These are phyloP conservation scores for Podarcis cretensis DNA, from an alignment of 2,113 vertebrate species.

Conservation along the genomic window DNA sequence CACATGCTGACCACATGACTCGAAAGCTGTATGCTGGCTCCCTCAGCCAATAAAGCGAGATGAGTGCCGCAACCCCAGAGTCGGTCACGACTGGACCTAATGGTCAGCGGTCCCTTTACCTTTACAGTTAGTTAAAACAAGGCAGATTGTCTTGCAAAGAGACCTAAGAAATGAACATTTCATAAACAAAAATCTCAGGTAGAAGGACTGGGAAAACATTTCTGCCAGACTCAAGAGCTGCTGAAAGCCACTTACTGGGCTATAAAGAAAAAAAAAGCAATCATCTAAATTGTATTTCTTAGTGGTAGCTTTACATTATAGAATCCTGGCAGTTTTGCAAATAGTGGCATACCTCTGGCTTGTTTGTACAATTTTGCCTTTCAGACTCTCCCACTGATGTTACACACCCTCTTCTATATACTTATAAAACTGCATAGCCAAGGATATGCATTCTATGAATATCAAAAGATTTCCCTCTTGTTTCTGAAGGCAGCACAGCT, in stretches of 20 bases:
- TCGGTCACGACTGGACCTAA: too few relatives aligned
- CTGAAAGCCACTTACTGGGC: neutral
- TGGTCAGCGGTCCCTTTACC: too few relatives aligned
- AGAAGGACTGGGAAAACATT: neutral
- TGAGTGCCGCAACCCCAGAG: too few relatives aligned
- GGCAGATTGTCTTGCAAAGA: neutral
- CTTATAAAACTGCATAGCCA: neutral
- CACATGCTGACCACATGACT: too few relatives aligned
- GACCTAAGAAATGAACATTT: neutral
- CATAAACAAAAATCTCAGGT: neutral
- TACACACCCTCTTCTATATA: neutral
- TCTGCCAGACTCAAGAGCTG: neutral
- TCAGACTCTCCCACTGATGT: neutral
- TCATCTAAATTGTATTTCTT: neutral
- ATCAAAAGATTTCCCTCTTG: neutral
- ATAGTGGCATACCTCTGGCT: neutral
- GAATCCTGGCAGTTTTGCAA: neutral
- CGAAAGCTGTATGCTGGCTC: too few relatives aligned
- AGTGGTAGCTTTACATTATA: neutral
- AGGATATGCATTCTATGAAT: neutral
- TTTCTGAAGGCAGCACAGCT: neutral
- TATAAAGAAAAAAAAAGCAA: neutral
- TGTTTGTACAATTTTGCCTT: neutral
- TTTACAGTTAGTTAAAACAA: neutral
- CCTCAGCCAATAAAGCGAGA: too few relatives aligned